Evolutionary conservation across 2,113 vertebrate genomes (phyloP), one percentile per base, ranked within the genome.

Genomic region (Brachyhypopomus occidentalis): DNA sequence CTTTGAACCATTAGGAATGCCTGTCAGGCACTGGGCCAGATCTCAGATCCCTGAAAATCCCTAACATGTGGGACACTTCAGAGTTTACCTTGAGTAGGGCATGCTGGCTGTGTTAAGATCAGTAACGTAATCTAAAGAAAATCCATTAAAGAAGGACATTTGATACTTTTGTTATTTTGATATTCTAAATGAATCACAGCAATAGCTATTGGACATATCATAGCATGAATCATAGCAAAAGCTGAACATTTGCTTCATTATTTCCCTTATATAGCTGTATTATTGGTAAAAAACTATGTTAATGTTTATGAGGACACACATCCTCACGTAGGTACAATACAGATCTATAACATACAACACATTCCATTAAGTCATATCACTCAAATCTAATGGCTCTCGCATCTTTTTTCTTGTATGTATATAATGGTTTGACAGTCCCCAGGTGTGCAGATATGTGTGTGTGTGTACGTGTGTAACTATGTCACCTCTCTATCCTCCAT

Each of bases 351-450:
- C 45, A 34, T 41, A 83, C 77, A 72, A 34, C 84, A 85, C 85
- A 89, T 75, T 75, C 84, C 84, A 83, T 34, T 70, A 79, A 78
- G 72, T 77, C 80, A 59, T 48, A 85, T 72, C 81, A 75, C 70
- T 77, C 80, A 80, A 81, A 83, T 52, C 45, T 64, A 81, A 81
- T 34, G 27, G 34, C 77, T 70, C 64, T 34, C 60, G 69, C 52
- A 77, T 38, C 34, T 79, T 30, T 30, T 83, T 62, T 41, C 76
- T n/a, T 59, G 62, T 76, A 77, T 56, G 82, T 41, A 30, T 71
- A 6, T 52, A 16, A 58, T 8, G 25, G 63, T 23, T 78, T 22
- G 58, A 71, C 64, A 6, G 22, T 30, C 41, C 12, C 77, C 55
- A 79, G 77, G 34, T 71, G 72, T 72, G 56, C 48, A 59, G 30